phyloP scores from a whole-genome alignment of 1,140 invertebrate species.

The Ostrea edulis region DNA sequence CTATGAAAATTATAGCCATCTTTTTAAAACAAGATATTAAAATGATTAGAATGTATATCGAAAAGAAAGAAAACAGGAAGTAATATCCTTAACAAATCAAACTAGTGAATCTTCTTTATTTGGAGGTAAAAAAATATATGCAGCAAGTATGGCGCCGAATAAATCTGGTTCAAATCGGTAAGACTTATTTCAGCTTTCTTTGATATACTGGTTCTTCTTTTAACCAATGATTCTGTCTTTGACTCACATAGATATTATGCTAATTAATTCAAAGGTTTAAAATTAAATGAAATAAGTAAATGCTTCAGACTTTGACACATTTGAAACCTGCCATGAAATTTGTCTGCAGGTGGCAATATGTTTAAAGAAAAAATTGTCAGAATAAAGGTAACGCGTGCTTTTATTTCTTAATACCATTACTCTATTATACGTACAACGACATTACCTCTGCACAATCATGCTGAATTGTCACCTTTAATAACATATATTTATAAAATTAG shows the following conservation, averaged over 20 bases:
- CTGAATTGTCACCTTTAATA: no score
- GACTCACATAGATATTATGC: neutral
- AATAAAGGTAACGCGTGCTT: neutral
- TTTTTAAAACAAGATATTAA: no score
- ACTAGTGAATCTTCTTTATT: no score
- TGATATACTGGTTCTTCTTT: neutral
- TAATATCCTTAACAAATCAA: no score
- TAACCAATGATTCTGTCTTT: neutral
- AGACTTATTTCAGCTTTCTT: neutral
- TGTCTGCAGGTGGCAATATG: neutral
- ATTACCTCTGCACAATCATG: no score
- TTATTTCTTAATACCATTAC: neutral
- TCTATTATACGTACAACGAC: neutral
- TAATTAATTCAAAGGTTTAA: neutral
- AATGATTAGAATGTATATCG: no score
- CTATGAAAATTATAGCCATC: no score
- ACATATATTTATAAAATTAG: no score
- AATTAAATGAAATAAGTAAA: neutral
- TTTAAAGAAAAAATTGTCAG: neutral
- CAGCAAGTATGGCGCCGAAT: no score
- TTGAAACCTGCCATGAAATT: neutral
- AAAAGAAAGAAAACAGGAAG: no score
- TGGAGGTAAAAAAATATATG: no score
- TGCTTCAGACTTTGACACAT: constrained; percentile 1
- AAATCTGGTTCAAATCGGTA: no score